Evolutionary conservation across 2,888 invertebrate genomes (phyloP), one percentile per base, ranked within the genome.

Genomic region (Listrodromus nycthemerus): DNA sequence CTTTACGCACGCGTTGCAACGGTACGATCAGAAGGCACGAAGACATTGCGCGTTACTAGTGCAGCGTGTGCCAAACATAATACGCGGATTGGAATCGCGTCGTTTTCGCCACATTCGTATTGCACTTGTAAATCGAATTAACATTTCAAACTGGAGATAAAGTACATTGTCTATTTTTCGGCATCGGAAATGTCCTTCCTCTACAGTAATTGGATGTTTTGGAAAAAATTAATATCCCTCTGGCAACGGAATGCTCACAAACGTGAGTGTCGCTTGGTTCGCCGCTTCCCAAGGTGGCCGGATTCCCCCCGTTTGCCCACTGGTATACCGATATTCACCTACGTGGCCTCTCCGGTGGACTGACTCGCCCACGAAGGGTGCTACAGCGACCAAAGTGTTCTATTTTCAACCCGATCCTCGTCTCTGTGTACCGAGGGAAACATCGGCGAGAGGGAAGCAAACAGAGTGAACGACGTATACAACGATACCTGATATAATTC

Each of bases 371-470:
- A 21, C 61, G 30, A 45, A 77, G 61, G 69, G 58, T 61, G 30
- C 58, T 70, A 33, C 66, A 16, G 73, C 73, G 58, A 73, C 71
- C 65, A 33, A 5, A 66, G 66, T 41, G 52, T 66, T 73, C 41
- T 71, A 71, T 66, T 30, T 73, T 71, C 19, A 48, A 21, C 21
- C 13, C 7, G 41, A 52, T 66, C 41, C 27, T 80, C 48, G 66
- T 73, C 45, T 58, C 58, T 27, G 45, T 67, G 45, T 45, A 24
- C 66, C 45, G 16, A 45, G 48, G 45, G 24, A 67, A 67, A 67
- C 45, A 45, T 48, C 21, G 13, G 45, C 10, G 66, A 16, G 66
- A 10, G 66, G 33, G 6, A 45, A 41, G 45, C 66, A 19, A 41
- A 24, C 24, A 41, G 24, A 41, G 66, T 13, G 41, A 45, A 45